Conservation (phyloP, 37 sponge, comb jelly and placozoan genomes). For the Haliclona indistincta region DNA sequence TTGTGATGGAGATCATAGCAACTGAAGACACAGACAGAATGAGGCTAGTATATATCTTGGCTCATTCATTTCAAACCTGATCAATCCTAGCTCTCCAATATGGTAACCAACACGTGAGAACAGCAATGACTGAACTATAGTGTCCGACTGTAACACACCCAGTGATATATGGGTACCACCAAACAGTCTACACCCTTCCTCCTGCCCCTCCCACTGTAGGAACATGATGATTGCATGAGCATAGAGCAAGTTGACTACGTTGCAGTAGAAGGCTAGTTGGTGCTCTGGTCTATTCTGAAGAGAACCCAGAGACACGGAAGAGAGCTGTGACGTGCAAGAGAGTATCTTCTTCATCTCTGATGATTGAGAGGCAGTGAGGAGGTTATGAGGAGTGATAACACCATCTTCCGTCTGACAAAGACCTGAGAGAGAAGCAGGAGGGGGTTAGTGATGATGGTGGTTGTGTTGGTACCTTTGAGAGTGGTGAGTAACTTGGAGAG, state of each 20-base stretch:
- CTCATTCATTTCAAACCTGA: conserved; percentile 41
- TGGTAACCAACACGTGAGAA: conserved; percentile 58
- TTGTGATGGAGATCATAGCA: conserved; percentile 72
- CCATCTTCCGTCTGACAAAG: conserved; percentile 18
- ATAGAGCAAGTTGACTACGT: conserved; percentile 73
- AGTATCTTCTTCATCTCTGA: conserved; percentile 43
- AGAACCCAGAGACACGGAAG: conserved; percentile 38
- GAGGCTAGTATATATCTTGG: not conserved
- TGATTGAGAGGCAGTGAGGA: conserved; percentile 11
- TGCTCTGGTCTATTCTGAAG: conserved; percentile 35
- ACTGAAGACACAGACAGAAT: conserved; percentile 13
- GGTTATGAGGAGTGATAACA: conserved; percentile 15
- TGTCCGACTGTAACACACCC: conserved; percentile 9
- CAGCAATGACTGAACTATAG: conserved; percentile 10
- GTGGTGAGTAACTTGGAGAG: conserved; percentile 26
- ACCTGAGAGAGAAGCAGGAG: conserved; percentile 4
- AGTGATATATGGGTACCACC: not conserved
- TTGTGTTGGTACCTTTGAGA: conserved; percentile 43
- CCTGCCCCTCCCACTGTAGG: not conserved
- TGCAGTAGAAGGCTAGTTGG: conserved; percentile 68
- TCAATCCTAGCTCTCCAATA: conserved; percentile 74
- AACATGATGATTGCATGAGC: conserved; percentile 35
- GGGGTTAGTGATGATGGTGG: not conserved
- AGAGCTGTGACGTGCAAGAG: conserved; percentile 22
- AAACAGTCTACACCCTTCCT: not conserved